phyloP scores from a whole-genome alignment of 2,113 vertebrate species.

The Glaucidium brasilianum region DNA sequence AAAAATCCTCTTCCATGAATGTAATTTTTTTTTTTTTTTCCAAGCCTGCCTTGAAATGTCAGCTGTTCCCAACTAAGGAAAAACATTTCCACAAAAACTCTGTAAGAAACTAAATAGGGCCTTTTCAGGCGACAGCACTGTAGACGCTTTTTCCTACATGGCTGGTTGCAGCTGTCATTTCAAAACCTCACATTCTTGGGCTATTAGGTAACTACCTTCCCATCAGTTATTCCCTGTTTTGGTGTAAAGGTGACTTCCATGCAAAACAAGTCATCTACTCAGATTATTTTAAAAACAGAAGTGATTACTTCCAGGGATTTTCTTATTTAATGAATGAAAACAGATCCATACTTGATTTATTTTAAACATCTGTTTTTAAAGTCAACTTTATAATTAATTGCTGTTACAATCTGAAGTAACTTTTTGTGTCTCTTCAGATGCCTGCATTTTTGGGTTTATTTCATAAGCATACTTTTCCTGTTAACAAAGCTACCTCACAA shows the following conservation, averaged over 20 bases:
- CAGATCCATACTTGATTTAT: not conserved
- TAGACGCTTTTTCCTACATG: not conserved
- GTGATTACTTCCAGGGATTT: not conserved
- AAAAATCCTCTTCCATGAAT: not conserved
- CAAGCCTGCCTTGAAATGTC: not conserved
- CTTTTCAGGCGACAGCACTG: not conserved
- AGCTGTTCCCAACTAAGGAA: not conserved
- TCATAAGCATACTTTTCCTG: not conserved
- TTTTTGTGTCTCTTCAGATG: not conserved
- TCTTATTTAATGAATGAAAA: not conserved
- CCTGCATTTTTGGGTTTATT: not conserved
- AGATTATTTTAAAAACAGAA: not conserved
- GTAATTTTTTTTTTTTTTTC: not conserved
- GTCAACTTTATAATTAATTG: not conserved
- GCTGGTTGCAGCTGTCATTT: conserved; percentile 11
- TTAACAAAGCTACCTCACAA: not conserved
- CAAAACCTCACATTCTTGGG: conserved; percentile 14
- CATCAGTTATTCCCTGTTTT: not conserved
- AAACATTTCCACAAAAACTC: not conserved
- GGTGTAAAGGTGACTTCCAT: conserved; percentile 29
- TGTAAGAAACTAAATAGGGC: not conserved
- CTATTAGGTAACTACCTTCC: not conserved
- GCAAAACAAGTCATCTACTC: not conserved
- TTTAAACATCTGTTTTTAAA: not conserved
- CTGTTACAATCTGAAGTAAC: not conserved